These are phyloP conservation scores for Dolichopus griseipennis DNA, from an alignment of 2,888 invertebrate genomes.

Conservation along the genomic window DNA sequence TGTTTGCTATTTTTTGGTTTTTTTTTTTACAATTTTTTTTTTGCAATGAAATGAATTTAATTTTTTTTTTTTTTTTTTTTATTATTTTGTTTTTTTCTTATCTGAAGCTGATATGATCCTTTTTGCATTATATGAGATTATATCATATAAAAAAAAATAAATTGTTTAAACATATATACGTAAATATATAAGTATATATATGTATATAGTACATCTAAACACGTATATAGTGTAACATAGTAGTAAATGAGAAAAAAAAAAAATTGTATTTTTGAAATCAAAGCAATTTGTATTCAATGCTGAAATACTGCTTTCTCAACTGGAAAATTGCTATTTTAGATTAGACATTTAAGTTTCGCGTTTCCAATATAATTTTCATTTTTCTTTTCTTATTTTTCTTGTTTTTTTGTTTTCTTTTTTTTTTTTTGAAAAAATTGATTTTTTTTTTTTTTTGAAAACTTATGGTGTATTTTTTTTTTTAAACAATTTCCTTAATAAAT, in stretches of 20 bases:
- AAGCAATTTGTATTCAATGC: not conserved
- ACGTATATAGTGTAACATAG: not conserved
- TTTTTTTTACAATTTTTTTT: not conserved
- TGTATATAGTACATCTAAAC: no score
- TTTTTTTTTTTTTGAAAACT: not conserved
- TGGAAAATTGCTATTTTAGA: conserved; percentile 11
- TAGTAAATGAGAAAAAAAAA: not conserved
- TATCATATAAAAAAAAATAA: not conserved
- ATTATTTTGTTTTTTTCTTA: not conserved
- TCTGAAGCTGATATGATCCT: conserved; percentile 6
- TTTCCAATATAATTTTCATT: not conserved
- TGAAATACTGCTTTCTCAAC: conserved; percentile 7
- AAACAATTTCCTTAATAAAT: no score
- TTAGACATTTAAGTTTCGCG: conserved; percentile 8
- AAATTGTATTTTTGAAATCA: not conserved
- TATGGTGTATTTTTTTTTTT: no score
- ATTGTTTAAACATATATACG: not conserved
- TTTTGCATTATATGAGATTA: not conserved
- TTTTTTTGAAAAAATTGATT: not conserved
- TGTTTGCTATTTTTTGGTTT: not conserved
- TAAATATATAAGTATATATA: not conserved
- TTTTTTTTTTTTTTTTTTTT: no score
- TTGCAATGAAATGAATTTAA: not conserved
- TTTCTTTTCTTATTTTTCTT: not conserved
- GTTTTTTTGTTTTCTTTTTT: not conserved